Conservation (phyloP, 2,797 vertebrate genomes). For the Danio tinwini region DNA sequence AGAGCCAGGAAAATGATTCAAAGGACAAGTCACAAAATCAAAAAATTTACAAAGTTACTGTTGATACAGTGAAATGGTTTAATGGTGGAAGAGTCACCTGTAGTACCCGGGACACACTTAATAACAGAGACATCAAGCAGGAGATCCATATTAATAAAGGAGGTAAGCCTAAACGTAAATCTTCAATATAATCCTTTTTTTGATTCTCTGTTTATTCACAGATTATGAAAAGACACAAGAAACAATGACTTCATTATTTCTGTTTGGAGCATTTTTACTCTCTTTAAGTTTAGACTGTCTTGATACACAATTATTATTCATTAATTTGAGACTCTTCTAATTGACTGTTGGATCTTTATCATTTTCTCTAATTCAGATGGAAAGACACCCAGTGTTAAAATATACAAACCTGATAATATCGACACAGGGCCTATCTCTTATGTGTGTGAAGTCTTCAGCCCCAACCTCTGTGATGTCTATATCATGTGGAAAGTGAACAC, state of each 20-base stretch:
- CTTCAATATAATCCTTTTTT: too few relatives aligned
- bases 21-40: not conserved
- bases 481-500: not conserved
- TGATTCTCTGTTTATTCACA: not conserved
- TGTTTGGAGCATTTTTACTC: not conserved
- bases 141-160: not conserved
- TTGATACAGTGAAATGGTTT: slow-evolving; percentile 6
- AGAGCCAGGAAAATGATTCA: rapidly evolving
- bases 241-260: too few relatives aligned
- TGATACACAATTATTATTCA: not conserved
- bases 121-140: not conserved
- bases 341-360: not conserved
- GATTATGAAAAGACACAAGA: not conserved
- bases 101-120: not conserved
- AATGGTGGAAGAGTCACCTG: not conserved
- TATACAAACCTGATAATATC: not conserved
- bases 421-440: rapidly evolving
- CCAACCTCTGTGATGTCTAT: slow-evolving; percentile 13
- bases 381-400: not conserved
- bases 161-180: too few relatives aligned
- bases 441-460: slow-evolving; percentile 27
- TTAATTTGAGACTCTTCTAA: not conserved
- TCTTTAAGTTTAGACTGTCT: not conserved
- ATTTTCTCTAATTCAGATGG: not conserved
- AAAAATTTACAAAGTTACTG: not conserved